Percentiles rank a stretch among this genome's conserved stretches.
phyloP scores from a whole-genome alignment of 2,797 vertebrate genomes.

The Channallabes apus region DNA sequence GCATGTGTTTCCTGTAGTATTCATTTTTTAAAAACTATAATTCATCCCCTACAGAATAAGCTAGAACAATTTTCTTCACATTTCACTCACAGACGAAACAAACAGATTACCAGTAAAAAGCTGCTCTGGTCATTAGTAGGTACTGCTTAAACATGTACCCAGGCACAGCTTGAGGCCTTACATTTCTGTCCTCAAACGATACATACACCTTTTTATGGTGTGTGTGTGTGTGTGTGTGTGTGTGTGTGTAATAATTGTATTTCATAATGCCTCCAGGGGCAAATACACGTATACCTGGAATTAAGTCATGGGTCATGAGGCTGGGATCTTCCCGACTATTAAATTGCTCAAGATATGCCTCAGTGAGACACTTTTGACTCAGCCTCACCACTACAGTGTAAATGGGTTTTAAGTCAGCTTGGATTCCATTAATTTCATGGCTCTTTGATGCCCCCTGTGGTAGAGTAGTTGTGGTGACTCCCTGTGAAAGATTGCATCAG shows the following conservation, averaged over 20 bases:
- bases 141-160: neutral
- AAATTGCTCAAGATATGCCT: neutral
- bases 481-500: neutral
- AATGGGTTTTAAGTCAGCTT: neutral
- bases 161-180: neutral
- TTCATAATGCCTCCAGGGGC: neutral
- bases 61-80: neutral
- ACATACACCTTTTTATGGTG: neutral
- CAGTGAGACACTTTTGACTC: neutral
- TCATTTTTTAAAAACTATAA: neutral
- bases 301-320: neutral
- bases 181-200: neutral
- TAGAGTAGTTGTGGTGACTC: neutral
- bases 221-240: neutral
- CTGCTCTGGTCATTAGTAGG: neutral
- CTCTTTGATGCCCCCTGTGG: slow-evolving; percentile 8
- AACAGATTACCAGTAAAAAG: neutral
- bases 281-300: neutral
- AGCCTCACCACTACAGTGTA: neutral
- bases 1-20: neutral
- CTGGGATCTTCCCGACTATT: neutral
- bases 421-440: neutral
- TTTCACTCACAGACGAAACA: neutral
- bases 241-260: neutral
- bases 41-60: neutral